Base-by-base conservation (phyloP, 1,140 invertebrate species). In the Cotesia chilonis region DNA sequence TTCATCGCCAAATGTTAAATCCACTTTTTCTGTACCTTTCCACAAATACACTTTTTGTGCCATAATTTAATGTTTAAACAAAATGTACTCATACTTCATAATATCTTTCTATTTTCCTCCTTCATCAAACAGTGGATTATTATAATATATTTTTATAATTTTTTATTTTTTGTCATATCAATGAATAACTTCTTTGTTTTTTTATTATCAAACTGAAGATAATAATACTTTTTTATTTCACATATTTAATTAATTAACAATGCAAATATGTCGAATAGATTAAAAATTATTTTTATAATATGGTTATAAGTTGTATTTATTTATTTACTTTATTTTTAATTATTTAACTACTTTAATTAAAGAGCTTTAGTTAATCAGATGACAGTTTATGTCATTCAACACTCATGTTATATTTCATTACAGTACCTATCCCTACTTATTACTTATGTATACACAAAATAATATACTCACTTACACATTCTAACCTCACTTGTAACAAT, bases 21-120 rank as follows among this genome's bases (percentile, higher is more conserved):
- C 74, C 10, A 87, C 64, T 76, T 75, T 81, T 64, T 87, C 81
- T 69, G 75, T 78, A 54, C 83, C 83, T 52, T 74, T 78, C 85
- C 85, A 87, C 36, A 87, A 70, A 71, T 85, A 79, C 78, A 86
- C 80, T 63, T 79, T 71, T 68, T 81, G 82, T 74, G 82, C 83
- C 77, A 78, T 81, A 73, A 74, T 82, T 68, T 68, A 38, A 38
- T 17, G 14, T 47, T 68, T 7, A 41, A 38, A 64, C n/a, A 41
- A 64, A 52, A 12, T 12, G 12, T 35, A 52, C 4, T 52, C 4
- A 38, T 41, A 35, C 9, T 64, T 41, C 61, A 64, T 61, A 10
- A 20, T 67, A 17, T 14, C 7, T 4, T n/a, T 4, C 3, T 65
- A n/a, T 36, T 65, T 0, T 41, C 10, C 41, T 6, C 10, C 41